Percentiles rank a stretch among this genome's conserved stretches.
These are phyloP conservation scores for Trachelipus rathkii DNA, from an alignment of 1,140 invertebrate genomes.

Conservation along the genomic window DNA sequence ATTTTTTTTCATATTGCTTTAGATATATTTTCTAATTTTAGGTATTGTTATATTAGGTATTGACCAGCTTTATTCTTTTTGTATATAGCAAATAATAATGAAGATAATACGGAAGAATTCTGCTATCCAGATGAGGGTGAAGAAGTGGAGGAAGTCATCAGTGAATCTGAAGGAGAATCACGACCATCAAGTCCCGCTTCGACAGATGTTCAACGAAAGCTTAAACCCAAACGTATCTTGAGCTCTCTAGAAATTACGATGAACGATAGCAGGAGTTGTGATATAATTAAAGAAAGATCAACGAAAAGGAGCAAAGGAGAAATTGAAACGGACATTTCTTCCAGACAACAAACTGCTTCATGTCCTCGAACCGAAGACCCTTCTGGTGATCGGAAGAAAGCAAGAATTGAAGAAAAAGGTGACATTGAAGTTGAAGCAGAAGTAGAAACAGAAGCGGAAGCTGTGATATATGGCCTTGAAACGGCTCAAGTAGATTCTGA, in stretches of 20 bases:
- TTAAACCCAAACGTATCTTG: background rate
- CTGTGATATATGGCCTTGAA: background rate
- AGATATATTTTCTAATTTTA: too few relatives aligned
- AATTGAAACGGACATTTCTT: background rate
- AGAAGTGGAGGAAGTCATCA: background rate
- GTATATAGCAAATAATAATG: too few relatives aligned
- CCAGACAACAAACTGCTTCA: too few relatives aligned
- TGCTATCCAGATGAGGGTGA: background rate
- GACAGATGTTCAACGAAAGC: background rate
- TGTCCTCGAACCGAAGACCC: too few relatives aligned
- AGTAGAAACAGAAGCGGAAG: background rate
- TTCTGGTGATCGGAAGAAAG: too few relatives aligned
- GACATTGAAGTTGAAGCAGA: too few relatives aligned
- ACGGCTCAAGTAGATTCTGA: conserved; percentile 60
- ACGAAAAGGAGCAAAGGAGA: background rate
- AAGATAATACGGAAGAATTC: background rate
- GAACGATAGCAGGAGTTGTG: background rate
- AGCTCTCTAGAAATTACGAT: background rate
- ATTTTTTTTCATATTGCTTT: too few relatives aligned
- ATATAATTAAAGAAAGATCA: background rate
- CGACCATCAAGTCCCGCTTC: background rate
- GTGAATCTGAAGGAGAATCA: background rate
- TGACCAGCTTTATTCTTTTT: too few relatives aligned
- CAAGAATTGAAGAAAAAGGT: too few relatives aligned
- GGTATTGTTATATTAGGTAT: too few relatives aligned